Conservation (phyloP, 2,113 vertebrate genomes). For the Ivindomyrus marchei region DNA sequence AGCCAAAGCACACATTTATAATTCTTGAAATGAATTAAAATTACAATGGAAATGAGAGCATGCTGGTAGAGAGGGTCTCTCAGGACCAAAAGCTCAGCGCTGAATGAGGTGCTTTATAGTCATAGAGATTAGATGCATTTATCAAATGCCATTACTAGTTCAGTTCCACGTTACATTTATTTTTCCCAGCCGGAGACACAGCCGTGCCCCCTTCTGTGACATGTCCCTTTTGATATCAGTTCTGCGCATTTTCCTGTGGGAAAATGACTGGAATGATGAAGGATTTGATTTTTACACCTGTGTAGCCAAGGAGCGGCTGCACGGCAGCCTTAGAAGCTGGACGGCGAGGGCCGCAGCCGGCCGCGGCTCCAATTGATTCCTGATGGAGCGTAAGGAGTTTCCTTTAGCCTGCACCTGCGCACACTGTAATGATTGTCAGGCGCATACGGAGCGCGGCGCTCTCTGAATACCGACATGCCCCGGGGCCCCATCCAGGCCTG, state of each 20-base stretch:
- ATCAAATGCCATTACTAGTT: neutral
- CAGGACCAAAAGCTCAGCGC: neutral
- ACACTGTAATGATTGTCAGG: neutral
- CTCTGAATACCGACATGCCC: neutral
- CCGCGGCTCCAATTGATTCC: neutral
- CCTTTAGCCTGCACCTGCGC: neutral
- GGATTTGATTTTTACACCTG: neutral
- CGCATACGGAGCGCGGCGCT: neutral
- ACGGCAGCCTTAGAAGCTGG: neutral
- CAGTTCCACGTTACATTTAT: neutral
- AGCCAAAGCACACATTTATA: neutral
- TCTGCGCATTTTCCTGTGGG: neutral
- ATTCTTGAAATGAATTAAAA: neutral
- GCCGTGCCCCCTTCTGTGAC: neutral
- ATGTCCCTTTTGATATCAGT: neutral
- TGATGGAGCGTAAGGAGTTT: neutral
- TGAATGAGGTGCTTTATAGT: neutral
- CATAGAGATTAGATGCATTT: slow-evolving; percentile 1
- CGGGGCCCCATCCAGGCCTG: neutral
- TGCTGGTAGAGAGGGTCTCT: neutral
- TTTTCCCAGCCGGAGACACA: neutral
- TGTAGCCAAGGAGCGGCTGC: neutral
- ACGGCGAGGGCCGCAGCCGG: neutral
- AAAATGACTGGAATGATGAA: neutral
- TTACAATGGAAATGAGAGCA: neutral